phyloP scores from a whole-genome alignment of 2,888 invertebrate species.

The Mesorhabditis sp. region DNA sequence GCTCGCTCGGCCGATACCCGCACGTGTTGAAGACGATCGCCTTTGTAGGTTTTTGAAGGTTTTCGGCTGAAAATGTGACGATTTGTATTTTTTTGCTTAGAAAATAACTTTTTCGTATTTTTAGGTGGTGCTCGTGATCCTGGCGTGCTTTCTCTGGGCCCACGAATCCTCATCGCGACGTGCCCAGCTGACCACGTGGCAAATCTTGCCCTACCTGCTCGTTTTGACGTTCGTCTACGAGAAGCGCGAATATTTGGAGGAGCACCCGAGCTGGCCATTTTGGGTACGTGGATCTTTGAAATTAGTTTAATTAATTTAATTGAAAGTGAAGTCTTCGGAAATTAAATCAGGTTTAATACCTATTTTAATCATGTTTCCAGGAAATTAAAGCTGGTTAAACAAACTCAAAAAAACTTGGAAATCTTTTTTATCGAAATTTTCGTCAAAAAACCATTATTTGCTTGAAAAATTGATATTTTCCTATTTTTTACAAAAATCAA shows the following conservation, averaged over 20 bases:
- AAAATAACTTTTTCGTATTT: not conserved
- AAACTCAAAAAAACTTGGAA: too few relatives aligned
- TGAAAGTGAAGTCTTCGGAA: too few relatives aligned
- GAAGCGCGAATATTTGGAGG: not conserved
- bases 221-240: slow-evolving; percentile 4
- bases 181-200: not conserved
- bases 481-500: too few relatives aligned
- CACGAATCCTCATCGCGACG: not conserved
- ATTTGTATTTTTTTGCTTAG: too few relatives aligned
- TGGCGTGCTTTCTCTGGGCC: not conserved
- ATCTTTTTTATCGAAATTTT: too few relatives aligned
- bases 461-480: too few relatives aligned
- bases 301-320: too few relatives aligned
- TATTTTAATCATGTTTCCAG: too few relatives aligned
- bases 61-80: too few relatives aligned
- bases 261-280: not conserved
- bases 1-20: not conserved
- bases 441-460: too few relatives aligned
- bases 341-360: not conserved
- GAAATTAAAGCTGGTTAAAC: too few relatives aligned
- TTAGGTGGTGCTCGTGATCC: not conserved
- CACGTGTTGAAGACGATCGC: slow-evolving; percentile 2
- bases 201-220: not conserved
- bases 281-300: not conserved
- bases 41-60: not conserved